Evolutionary conservation across 2,888 invertebrate genomes (phyloP), one percentile per base, ranked within the genome.

Genomic region (Geophilus truncorum): DNA sequence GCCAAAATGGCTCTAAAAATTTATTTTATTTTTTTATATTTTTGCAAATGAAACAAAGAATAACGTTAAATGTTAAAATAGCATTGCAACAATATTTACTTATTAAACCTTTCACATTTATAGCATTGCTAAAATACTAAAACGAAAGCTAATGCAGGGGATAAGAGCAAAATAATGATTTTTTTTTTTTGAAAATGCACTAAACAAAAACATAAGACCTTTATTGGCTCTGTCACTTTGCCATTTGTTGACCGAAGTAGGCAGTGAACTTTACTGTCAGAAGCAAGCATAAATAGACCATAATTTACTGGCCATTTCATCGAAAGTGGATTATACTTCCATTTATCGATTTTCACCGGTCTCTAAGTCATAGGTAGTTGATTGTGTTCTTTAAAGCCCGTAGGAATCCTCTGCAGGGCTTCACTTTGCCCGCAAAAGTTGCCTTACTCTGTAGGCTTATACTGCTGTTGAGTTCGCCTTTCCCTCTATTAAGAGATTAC

Each of bases 401-500:
- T 62, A 62, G 62, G 25, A 25, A 62, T 62, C 25, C 62, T 25
- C 15, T 25, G 25, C 12, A 62, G 62, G 15, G 62, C 25, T 62
- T 25, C 62, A 62, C 62, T 62, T 62, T 3, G 25, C 9, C 62
- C 25, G 25, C 62, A 62, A 25, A 25, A 25, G 62, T 62, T 62
- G 23, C 25, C 62, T 12, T 62, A 25, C 25, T 25, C 62, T 23
- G 28, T 62, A 62, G 28, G 62, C 62, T 62, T 62, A 62, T 23
- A 9, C 62, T 62, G 62, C 62, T 62, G 62, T 62, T 62, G 62
- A 62, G 62, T 62, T 62, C 62, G 62, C 62, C 25, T 62, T n/a
- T 62, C 15, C 62, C 62, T 62, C 62, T 62, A 62, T 62, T 62
- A 62, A 62, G 62, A 62, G 62, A 62, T 62, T 62, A 62, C 62